Conservation (phyloP, 2,113 vertebrate species). For the Lepus timidus region DNA sequence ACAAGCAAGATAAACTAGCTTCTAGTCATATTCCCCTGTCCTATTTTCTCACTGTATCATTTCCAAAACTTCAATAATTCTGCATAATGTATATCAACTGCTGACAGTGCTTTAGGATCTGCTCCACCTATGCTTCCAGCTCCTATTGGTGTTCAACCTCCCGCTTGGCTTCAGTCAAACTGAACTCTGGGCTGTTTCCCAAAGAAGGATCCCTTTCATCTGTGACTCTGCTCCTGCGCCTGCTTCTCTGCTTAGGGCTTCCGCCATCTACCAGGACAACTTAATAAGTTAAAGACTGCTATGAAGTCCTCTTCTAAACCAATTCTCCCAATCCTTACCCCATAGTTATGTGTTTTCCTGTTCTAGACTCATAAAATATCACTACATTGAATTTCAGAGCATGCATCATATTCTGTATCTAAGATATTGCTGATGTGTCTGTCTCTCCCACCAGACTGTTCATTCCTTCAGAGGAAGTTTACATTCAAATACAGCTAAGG, state of each 20-base stretch:
- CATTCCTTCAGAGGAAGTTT: conserved; percentile 17
- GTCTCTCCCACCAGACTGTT: conserved; percentile 38
- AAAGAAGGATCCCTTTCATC: background rate
- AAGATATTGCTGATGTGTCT: background rate
- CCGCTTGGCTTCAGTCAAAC: background rate
- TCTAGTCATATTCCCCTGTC: background rate
- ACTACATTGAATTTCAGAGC: background rate
- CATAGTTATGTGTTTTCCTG: background rate
- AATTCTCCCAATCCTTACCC: background rate
- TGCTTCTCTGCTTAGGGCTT: background rate
- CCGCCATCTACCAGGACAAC: background rate
- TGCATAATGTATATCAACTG: background rate
- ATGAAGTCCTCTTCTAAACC: background rate
- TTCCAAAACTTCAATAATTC: background rate
- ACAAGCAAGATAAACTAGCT: background rate
- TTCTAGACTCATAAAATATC: background rate
- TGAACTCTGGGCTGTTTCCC: background rate
- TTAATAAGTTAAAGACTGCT: background rate
- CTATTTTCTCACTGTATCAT: background rate
- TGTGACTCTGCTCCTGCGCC: background rate
- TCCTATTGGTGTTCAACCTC: background rate
- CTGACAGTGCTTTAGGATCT: background rate
- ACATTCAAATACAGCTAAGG: background rate
- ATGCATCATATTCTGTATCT: background rate
- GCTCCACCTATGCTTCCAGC: background rate